Conservation (phyloP, 1,140 invertebrate species). For the Lepidotrigona ventralis region DNA sequence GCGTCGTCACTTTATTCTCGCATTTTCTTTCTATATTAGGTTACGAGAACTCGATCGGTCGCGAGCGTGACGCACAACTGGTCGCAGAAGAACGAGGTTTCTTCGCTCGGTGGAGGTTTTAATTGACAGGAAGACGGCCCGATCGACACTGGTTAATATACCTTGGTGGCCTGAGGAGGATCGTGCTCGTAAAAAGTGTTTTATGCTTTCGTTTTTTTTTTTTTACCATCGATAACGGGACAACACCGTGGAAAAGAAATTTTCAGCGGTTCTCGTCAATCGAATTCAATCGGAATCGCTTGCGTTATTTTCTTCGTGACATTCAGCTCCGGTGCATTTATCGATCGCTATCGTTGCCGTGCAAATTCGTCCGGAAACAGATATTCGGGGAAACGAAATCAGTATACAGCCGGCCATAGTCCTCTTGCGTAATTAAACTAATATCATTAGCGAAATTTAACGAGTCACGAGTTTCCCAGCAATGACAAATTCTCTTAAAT, state of each 20-base stretch:
- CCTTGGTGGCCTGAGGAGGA: neutral
- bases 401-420: neutral
- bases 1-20: neutral
- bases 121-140: slow-evolving; percentile 34
- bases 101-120: slow-evolving; percentile 24
- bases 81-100: slow-evolving; percentile 17
- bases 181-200: slow-evolving; percentile 18
- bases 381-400: neutral
- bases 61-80: neutral
- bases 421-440: neutral
- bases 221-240: neutral
- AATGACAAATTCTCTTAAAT: neutral
- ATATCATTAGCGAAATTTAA: neutral
- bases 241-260: neutral
- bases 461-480: neutral
- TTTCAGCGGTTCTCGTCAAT: neutral
- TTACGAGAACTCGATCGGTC: neutral
- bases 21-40: neutral
- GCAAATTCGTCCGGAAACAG: neutral
- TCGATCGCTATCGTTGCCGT: slow-evolving; percentile 27
- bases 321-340: neutral
- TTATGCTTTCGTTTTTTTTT: neutral
- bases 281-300: slow-evolving; percentile 10
- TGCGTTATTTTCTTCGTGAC: neutral
- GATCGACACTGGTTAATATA: neutral